These are phyloP conservation scores for Drosophila gunungcola DNA, from an alignment of 1,140 invertebrate genomes.

Conservation along the genomic window DNA sequence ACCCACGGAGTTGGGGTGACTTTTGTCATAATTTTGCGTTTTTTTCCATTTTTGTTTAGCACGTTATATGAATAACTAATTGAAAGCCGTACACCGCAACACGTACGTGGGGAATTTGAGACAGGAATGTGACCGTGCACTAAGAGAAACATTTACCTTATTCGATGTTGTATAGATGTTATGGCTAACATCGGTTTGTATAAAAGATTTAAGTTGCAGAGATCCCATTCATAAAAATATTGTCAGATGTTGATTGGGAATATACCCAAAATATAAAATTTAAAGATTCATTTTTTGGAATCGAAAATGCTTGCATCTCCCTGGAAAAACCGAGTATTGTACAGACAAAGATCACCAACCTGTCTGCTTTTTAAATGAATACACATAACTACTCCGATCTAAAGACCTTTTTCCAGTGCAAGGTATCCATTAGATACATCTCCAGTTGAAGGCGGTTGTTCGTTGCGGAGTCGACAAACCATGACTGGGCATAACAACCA, in stretches of 20 bases:
- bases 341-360: not conserved
- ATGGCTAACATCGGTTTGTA: not conserved
- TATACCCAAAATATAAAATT: too few species aligned
- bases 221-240: too few species aligned
- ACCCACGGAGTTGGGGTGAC: slow-evolving; percentile 16
- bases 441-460: slow-evolving; percentile 65
- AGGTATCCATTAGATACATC: slow-evolving; percentile 57
- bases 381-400: not conserved
- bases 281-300: too few species aligned
- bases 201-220: not conserved
- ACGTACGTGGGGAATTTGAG: slow-evolving; percentile 20
- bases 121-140: slow-evolving; percentile 21
- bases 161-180: not conserved
- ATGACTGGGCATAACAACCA: slow-evolving; percentile 69
- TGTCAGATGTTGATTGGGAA: too few species aligned
- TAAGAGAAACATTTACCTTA: slow-evolving; percentile 10
- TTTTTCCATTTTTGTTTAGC: slow-evolving; percentile 57
- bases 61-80: slow-evolving; percentile 79
- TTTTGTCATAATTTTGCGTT: slow-evolving; percentile 21
- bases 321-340: not conserved
- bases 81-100: slow-evolving; percentile 63
- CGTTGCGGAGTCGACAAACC: slow-evolving; percentile 45
- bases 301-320: too few species aligned
- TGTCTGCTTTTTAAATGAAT: not conserved
- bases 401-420: slow-evolving; percentile 18